Evolutionary conservation across 1,140 invertebrate genomes (phyloP).

Genomic region (Hypothenemus hampei): DNA sequence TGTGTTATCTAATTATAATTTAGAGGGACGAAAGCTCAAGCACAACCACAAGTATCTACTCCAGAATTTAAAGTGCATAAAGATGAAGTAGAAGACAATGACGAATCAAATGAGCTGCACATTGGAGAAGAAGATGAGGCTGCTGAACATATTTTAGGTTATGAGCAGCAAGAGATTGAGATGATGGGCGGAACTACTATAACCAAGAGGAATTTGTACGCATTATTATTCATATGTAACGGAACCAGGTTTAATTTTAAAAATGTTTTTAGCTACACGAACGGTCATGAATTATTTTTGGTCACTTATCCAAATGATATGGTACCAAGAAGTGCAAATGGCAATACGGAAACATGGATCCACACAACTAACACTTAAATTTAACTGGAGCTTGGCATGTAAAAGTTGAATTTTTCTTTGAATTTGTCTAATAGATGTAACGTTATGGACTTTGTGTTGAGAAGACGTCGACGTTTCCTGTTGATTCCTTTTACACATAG

Average conservation of each 20-base stretch:
- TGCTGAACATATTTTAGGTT: constrained; percentile 26
- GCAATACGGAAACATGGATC: constrained; percentile 27
- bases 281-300: constrained; percentile 36
- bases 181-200: constrained; percentile 21
- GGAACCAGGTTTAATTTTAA: not conserved
- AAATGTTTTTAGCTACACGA: constrained; percentile 33
- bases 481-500: too few species aligned
- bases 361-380: constrained; percentile 26
- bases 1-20: too few species aligned
- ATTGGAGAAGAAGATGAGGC: constrained; percentile 32
- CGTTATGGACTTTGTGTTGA: too few species aligned
- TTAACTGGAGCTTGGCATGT: too few species aligned
- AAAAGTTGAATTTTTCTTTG: too few species aligned
- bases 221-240: too few species aligned
- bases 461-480: too few species aligned
- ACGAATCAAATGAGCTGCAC: constrained; percentile 32
- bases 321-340: constrained; percentile 13
- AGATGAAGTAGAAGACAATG: constrained; percentile 30
- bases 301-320: constrained; percentile 35
- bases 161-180: constrained; percentile 25
- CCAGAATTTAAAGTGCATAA: constrained; percentile 26
- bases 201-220: constrained; percentile 28
- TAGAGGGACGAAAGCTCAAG: too few species aligned
- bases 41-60: not conserved
- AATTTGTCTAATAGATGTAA: too few species aligned